A percentile compares a stretch with the other conserved stretches of the same genome.
phyloP scores from a whole-genome alignment of 2,888 invertebrate species.

The Candidula unifasciata region DNA sequence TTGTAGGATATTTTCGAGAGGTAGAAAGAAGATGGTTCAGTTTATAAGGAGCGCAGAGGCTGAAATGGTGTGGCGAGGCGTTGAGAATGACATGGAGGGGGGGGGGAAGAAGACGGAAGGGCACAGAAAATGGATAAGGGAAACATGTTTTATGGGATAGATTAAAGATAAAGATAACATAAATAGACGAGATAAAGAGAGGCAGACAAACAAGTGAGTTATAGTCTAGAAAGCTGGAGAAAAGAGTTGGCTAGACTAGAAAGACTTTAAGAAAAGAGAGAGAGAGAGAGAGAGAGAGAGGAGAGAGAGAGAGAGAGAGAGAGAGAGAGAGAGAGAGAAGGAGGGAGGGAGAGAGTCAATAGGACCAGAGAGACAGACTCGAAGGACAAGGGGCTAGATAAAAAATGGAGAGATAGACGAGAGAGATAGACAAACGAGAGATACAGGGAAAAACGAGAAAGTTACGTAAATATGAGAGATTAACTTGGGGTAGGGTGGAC shows the following conservation, averaged over 20 bases:
- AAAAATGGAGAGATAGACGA: no score
- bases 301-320: background rate
- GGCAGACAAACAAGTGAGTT: background rate
- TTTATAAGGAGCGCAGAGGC: background rate
- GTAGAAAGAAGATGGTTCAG: background rate
- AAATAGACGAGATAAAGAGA: background rate
- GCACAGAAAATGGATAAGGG: no score
- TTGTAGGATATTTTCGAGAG: background rate
- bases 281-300: background rate
- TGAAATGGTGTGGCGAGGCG: background rate
- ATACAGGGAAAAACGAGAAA: no score
- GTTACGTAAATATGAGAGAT: no score
- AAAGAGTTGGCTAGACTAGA: background rate
- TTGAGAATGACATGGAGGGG: background rate
- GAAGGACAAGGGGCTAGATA: no score
- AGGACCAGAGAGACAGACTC: no score
- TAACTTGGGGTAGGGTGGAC: no score
- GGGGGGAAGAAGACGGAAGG: background rate
- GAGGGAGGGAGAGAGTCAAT: background rate
- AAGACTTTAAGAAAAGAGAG: background rate
- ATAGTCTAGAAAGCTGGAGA: background rate
- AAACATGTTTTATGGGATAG: no score
- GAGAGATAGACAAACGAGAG: no score
- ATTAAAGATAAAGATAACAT: no score
- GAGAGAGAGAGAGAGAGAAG: background rate